A percentile compares a stretch with the other conserved stretches of the same genome.
Evolutionary conservation across 2,797 vertebrate genomes (phyloP).

Genomic region (Adelosebastes latens): DNA sequence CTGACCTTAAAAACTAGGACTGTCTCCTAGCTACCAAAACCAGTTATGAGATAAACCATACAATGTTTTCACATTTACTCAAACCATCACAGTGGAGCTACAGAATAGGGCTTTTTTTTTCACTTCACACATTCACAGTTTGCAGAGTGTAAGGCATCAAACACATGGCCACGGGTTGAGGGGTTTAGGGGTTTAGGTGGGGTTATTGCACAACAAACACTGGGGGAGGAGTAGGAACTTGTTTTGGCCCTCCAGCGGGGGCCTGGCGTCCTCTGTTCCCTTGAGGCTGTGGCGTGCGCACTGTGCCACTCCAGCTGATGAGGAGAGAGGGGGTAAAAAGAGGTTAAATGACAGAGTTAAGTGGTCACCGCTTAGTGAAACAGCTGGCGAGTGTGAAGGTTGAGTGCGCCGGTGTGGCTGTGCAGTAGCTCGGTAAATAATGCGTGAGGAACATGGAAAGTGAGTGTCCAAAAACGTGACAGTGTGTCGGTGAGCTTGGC

Average conservation of each 20-base stretch:
- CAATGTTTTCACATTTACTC: conserved; percentile 41
- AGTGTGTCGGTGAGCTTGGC: conserved; percentile 26
- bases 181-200: background rate
- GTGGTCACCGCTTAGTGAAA: conserved; percentile 10
- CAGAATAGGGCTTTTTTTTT: background rate
- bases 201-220: conserved; percentile 68
- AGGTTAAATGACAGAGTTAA: background rate
- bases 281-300: background rate
- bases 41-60: conserved; percentile 6
- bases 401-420: conserved; percentile 8
- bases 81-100: conserved; percentile 26
- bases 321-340: background rate
- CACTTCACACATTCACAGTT: conserved; percentile 69
- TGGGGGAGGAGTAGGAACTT: conserved; percentile 7
- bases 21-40: background rate
- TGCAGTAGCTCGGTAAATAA: conserved; percentile 10
- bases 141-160: conserved; percentile 78
- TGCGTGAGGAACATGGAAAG: background rate
- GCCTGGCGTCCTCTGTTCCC: conserved; percentile 5
- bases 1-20: background rate
- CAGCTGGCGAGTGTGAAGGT: conserved; percentile 28
- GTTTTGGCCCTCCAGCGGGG: conserved; percentile 5
- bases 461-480: conserved; percentile 11
- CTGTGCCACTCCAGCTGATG: background rate
- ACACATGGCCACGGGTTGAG: conserved; percentile 43